A percentile compares a stretch with the other conserved stretches of the same genome.
phyloP scores from a whole-genome alignment of 2,113 vertebrate genomes.

The Stigmatopora argus region DNA sequence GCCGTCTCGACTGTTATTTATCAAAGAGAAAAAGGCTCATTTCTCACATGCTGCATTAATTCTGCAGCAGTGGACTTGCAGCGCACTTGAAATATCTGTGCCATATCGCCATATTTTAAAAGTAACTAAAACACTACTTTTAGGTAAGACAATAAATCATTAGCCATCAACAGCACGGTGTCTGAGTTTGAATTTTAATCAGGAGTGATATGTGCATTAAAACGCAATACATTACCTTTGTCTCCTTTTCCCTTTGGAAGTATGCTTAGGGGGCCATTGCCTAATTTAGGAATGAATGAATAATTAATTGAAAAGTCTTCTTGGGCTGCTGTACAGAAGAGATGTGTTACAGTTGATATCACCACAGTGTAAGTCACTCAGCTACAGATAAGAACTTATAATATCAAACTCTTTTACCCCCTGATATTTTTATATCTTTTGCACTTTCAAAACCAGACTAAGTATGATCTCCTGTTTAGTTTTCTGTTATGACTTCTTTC shows the following conservation, averaged over 20 bases:
- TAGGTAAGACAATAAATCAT: background rate
- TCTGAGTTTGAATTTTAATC: conserved; percentile 41
- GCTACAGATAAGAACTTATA: conserved; percentile 24
- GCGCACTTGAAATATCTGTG: background rate
- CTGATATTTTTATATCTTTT: no score
- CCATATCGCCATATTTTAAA: background rate
- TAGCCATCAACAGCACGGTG: background rate
- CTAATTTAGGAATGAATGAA: conserved; percentile 66
- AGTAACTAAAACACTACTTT: background rate
- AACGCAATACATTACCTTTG: conserved; percentile 35
- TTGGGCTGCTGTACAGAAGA: conserved; percentile 60
- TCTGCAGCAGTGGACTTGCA: background rate
- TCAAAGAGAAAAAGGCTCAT: background rate
- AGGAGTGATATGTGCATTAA: conserved; percentile 33
- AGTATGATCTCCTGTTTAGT: no score
- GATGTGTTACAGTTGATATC: conserved; percentile 58
- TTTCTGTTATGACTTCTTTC: no score
- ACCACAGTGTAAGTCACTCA: conserved; percentile 47
- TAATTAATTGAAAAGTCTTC: conserved; percentile 65
- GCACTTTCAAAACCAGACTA: no score
- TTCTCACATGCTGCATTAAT: background rate
- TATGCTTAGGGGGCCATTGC: conserved; percentile 57
- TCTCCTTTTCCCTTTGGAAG: conserved; percentile 53
- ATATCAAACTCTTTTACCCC: no score
- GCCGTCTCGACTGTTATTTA: background rate